Base-by-base conservation (phyloP, 2,888 invertebrate species). In the Chloroclystis v-ata region DNA sequence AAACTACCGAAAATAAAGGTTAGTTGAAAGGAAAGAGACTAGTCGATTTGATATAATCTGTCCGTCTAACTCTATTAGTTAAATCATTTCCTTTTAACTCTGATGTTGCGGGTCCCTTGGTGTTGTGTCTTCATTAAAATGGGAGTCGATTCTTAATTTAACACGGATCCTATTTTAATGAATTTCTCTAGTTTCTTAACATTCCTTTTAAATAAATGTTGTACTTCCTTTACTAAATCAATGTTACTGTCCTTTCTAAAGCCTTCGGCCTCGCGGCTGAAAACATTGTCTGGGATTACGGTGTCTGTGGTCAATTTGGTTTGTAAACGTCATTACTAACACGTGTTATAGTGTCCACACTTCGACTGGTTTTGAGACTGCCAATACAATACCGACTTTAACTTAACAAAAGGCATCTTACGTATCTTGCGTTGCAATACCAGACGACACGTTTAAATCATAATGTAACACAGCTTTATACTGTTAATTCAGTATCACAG, bases 291-390 rank as follows among this genome's bases (percentile, higher is more conserved):
- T 61, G 87, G 76, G 71, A 85, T 87, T 56, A 87, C 87, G 77
- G 87, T 87, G 78, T 87, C 87, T 68, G 87, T 87, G 76, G 87
- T 87, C 69, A 85, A 86, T 70, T 84, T 87, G 87, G 87, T 87
- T 86, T 79, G 87, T 87, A 87, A 72, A 43, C 68, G 63, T 75
- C 72, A 61, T 65, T 66, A 68, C 62, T 69, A 53, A 56, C 69
- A 69, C 65, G 60, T 65, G 55, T 67, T 67, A 70, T 76, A 73
- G 69, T 67, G 67, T 73, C 61, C 54, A 76, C 60, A 61, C 72
- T 51, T 61, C 60, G 59, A 57, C 67, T 71, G 69, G 70, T 70
- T 69, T 69, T 82, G 75, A 69, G 66, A 39, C 44, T 43, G 47
- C 44, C 37, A 33, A 43, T 24, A 65, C 52, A 67, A 63, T 69